A percentile compares a stretch with the other conserved stretches of the same genome.
These are phyloP conservation scores for Caenorhabditis sp. DNA, from an alignment of 2,888 invertebrate species.

Conservation along the genomic window DNA sequence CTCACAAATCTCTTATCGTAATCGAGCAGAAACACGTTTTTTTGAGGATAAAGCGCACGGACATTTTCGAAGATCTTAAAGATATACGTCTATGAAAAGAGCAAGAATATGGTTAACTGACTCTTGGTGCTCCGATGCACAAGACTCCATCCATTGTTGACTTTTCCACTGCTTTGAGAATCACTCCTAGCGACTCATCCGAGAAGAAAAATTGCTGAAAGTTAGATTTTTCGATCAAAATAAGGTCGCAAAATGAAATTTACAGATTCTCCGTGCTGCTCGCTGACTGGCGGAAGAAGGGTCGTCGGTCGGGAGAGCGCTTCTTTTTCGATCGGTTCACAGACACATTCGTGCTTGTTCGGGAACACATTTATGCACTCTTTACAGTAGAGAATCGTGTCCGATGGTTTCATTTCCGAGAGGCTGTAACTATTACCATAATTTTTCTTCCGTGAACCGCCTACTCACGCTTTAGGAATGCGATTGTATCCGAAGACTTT, in stretches of 20 bases:
- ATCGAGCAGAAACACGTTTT: constrained; percentile 70
- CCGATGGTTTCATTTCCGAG: constrained; percentile 50
- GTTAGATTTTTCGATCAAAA: not conserved
- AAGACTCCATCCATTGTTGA: constrained; percentile 70
- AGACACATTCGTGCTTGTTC: constrained; percentile 64
- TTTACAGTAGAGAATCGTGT: constrained; percentile 62
- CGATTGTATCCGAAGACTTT: constrained; percentile 49
- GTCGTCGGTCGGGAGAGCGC: constrained; percentile 59
- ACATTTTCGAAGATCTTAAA: constrained; percentile 63
- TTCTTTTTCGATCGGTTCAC: constrained; percentile 52
- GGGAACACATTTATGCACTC: constrained; percentile 65
- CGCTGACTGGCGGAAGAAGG: constrained; percentile 63
- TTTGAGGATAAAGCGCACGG: constrained; percentile 42
- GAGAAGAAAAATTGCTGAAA: constrained; percentile 77
- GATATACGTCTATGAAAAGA: too few relatives aligned
- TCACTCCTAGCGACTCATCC: constrained; percentile 65
- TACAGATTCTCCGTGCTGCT: constrained; percentile 72
- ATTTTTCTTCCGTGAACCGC: too few relatives aligned
- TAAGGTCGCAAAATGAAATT: too few relatives aligned
- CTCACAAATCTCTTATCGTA: constrained; percentile 73
- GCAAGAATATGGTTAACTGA: not conserved
- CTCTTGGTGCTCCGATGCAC: constrained; percentile 71
- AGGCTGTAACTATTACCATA: constrained; percentile 47
- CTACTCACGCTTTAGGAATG: constrained; percentile 62
- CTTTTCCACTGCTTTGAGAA: constrained; percentile 57